Base-by-base conservation (phyloP, 1,140 invertebrate species). In the Thaumatotibia leucotreta region DNA sequence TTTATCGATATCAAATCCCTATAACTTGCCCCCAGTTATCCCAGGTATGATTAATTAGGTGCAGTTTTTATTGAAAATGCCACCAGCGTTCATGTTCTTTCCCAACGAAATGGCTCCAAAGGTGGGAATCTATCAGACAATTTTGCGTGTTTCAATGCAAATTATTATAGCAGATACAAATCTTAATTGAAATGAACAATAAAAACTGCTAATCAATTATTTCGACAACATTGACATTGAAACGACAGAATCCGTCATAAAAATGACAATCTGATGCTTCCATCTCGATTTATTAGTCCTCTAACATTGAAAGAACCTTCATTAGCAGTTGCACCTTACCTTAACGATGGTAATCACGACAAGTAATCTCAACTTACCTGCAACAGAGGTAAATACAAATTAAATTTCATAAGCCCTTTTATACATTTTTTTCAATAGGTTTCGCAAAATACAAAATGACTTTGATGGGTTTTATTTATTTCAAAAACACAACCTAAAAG, bases 321-420 rank as follows among this genome's bases (percentile, higher is more conserved):
- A 8, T n/a, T 11, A 1, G 35, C 2, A 4, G 2, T 6, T 4
- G 17, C 6, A 20, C 39, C 39, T 45, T 45, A 45, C 39, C 39
- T 45, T 20, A 45, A 45, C 17, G 17, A 20, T 6, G 14, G 39
- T 20, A 45, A 45, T 20, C 6, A 45, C 17, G 39, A n/a, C 39
- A 9, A 20, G 39, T 45, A 45, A 45, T 20, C 8, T n/a, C 29
- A 29, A 75, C 74, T 75, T 75, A 75, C 74, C 74, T 75, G 74
- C 74, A 75, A 75, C 74, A 75, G 66, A 64, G 61, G 23, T 66
- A 73, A 71, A 65, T 0, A 69, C 33, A 73, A 70, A 75, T 73
- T 66, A 73, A 73, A 70, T 63, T 67, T 70, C 68, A 64, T 61
- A 63, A 22, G 32, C 63, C 54, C 54, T 33, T n/a, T n/a, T n/a